phyloP scores from a whole-genome alignment of 2,797 vertebrate genomes.

The Gobionotothen gibberifrons region DNA sequence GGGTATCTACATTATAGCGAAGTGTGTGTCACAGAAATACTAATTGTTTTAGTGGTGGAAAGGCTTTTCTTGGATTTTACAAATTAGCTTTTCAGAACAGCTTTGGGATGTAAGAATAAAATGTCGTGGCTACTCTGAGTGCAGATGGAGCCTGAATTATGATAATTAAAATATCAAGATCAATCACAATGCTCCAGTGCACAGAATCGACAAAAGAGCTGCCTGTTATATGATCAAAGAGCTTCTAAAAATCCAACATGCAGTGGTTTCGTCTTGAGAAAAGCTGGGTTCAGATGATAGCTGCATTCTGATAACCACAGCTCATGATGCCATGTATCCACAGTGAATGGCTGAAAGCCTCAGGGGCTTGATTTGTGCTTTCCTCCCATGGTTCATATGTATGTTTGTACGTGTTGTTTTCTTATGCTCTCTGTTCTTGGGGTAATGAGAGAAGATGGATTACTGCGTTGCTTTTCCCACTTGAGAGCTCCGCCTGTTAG shows the following conservation, averaged over 20 bases:
- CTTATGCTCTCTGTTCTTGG: slow-evolving; percentile 6
- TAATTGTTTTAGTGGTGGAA: too few relatives aligned
- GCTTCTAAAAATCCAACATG: not conserved
- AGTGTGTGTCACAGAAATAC: too few relatives aligned
- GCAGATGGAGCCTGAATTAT: slow-evolving; percentile 7
- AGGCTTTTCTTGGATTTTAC: too few relatives aligned
- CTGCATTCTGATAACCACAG: slow-evolving; percentile 17
- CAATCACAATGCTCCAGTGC: not conserved
- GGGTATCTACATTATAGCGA: not conserved
- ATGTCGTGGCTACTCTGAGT: not conserved
- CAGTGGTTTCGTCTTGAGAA: not conserved
- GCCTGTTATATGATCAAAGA: slow-evolving; percentile 30
- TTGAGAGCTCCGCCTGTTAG: slow-evolving; percentile 18
- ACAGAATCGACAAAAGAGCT: slow-evolving; percentile 9
- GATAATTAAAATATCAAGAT: slow-evolving; percentile 23
- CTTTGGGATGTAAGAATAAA: too few relatives aligned
- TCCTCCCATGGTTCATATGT: slow-evolving; percentile 27
- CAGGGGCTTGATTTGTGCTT: slow-evolving; percentile 61
- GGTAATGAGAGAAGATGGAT: slow-evolving; percentile 61
- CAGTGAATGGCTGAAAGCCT: slow-evolving; percentile 41
- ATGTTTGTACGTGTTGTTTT: slow-evolving; percentile 25
- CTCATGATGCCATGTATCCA: slow-evolving; percentile 26
- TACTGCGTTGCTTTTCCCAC: not conserved
- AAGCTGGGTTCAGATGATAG: slow-evolving; percentile 15
- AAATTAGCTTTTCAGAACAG: too few relatives aligned